phyloP scores from a whole-genome alignment of 2,888 invertebrate species.

The Plagiodera versicolora region DNA sequence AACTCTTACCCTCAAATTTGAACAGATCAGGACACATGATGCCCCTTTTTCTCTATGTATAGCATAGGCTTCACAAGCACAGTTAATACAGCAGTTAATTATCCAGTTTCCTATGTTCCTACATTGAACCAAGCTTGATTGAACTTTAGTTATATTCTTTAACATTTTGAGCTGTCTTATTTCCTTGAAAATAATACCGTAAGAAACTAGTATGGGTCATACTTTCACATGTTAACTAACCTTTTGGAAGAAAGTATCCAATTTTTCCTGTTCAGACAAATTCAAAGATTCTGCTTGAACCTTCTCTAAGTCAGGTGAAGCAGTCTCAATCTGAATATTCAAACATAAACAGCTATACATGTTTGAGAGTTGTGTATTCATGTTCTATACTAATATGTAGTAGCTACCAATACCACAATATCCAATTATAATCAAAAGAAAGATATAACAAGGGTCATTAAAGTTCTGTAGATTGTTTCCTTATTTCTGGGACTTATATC shows the following conservation, averaged over 20 bases:
- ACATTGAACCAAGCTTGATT: slow-evolving; percentile 61
- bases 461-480: too few relatives aligned
- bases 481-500: too few relatives aligned
- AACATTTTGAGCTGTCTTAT: slow-evolving; percentile 58
- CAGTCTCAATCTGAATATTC: slow-evolving; percentile 69
- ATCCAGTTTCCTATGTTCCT: slow-evolving; percentile 64
- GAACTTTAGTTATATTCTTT: slow-evolving; percentile 59
- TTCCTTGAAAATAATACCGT: slow-evolving; percentile 52
- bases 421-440: too few relatives aligned
- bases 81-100: slow-evolving; percentile 66
- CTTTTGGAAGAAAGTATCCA: slow-evolving; percentile 69
- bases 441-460: too few relatives aligned
- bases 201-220: background rate
- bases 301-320: slow-evolving; percentile 60
- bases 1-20: slow-evolving; percentile 64
- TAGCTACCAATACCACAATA: too few relatives aligned
- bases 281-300: slow-evolving; percentile 61
- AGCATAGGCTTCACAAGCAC: slow-evolving; percentile 66
- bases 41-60: slow-evolving; percentile 61
- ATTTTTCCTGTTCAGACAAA: slow-evolving; percentile 62
- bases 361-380: slow-evolving; percentile 31
- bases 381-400: too few relatives aligned
- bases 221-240: slow-evolving; percentile 52
- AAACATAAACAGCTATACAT: slow-evolving; percentile 77
- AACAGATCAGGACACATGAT: slow-evolving; percentile 59